Conservation (phyloP, 2,113 vertebrate genomes). For the Chiloscyllium plagiosum region DNA sequence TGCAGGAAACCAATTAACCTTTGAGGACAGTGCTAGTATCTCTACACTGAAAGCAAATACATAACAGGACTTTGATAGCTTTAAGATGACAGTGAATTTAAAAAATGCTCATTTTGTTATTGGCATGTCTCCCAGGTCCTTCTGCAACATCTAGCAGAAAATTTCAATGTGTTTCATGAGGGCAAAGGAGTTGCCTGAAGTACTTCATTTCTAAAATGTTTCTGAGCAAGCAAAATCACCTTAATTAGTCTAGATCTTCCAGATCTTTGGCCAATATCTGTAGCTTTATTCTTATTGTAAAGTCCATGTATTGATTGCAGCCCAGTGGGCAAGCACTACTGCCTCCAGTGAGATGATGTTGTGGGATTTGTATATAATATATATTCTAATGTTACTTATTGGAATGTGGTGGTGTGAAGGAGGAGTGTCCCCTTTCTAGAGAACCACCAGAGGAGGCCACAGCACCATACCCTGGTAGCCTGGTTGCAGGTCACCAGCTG, state of each 20-base stretch:
- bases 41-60: background rate
- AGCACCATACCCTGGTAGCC: no score
- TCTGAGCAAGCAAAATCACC: background rate
- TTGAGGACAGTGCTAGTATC: background rate
- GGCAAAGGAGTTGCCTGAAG: background rate
- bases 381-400: no score
- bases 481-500: no score
- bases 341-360: no score
- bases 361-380: no score
- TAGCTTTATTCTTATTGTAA: background rate
- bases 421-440: no score
- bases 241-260: background rate
- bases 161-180: background rate
- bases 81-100: background rate
- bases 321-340: background rate
- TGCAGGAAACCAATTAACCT: constrained; percentile 28
- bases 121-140: background rate
- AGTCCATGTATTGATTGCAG: background rate
- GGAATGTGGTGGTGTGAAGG: no score
- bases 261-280: background rate
- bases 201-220: background rate
- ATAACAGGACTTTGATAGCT: background rate
- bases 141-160: background rate
- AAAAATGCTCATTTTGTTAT: background rate
- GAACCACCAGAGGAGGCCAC: no score